Percentiles rank a stretch among this genome's conserved stretches.
phyloP scores from a whole-genome alignment of 1,140 invertebrate species.

The Drosophila ogumai region DNA sequence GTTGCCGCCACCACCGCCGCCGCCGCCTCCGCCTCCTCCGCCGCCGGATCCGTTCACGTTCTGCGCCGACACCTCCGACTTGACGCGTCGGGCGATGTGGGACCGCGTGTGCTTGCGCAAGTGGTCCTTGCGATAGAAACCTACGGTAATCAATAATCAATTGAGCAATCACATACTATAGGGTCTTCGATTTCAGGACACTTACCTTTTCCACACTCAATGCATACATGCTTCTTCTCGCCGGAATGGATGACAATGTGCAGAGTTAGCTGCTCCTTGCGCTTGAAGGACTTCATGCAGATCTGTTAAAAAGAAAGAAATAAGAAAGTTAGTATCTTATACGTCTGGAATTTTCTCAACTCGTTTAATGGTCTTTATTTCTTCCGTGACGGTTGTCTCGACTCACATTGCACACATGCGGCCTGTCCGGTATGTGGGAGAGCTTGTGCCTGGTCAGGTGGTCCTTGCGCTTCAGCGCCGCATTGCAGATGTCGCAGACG shows the following conservation, averaged over 20 bases:
- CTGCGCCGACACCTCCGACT: conserved; percentile 86
- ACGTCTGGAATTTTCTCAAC: neutral
- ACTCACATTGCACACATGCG: conserved; percentile 91
- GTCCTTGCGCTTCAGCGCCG: conserved; percentile 92
- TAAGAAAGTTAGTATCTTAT: neutral
- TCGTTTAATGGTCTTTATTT: neutral
- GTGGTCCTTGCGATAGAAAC: conserved; percentile 91
- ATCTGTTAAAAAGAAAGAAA: conserved; percentile 84
- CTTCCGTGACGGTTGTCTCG: neutral
- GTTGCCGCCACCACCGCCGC: conserved; percentile 67
- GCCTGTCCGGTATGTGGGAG: conserved; percentile 92
- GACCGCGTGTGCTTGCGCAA: conserved; percentile 89
- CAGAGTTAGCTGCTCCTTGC: conserved; percentile 93
- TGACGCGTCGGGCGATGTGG: conserved; percentile 84
- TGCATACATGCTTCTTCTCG: conserved; percentile 94
- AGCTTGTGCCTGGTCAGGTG: conserved; percentile 92
- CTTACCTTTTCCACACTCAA: conserved; percentile 93
- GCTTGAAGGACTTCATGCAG: conserved; percentile 93
- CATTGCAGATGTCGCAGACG: conserved; percentile 94
- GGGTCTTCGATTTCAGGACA: neutral
- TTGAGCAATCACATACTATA: conserved; percentile 26
- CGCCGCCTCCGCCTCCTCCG: conserved; percentile 41
- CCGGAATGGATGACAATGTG: conserved; percentile 95
- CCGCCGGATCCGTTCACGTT: conserved; percentile 77
- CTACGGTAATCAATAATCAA: conserved; percentile 63